Conservation (phyloP, 1,140 invertebrate genomes). For the Copidosoma floridanum region DNA sequence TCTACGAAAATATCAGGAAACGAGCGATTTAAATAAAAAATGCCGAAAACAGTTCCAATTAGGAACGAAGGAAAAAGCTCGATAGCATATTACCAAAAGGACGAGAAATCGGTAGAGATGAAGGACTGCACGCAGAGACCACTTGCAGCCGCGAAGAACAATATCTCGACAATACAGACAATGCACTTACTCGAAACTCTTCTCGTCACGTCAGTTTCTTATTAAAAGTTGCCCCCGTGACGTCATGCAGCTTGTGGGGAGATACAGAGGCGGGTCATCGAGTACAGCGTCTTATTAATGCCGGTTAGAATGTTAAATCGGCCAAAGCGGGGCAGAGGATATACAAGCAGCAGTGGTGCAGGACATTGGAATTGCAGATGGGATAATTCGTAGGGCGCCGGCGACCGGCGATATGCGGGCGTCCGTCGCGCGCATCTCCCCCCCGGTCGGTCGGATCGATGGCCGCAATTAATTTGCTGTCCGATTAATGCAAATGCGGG, state of each 20-base stretch:
- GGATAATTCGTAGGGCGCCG: background rate
- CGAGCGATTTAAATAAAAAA: no score
- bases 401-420: background rate
- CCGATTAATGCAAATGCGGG: constrained; percentile 4
- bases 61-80: no score
- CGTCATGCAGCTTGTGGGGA: no score
- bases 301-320: background rate
- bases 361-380: constrained; percentile 9
- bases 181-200: no score
- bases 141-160: no score
- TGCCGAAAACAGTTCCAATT: no score
- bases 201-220: background rate
- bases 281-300: no score
- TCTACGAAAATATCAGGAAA: no score
- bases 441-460: constrained; percentile 10
- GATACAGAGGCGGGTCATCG: background rate
- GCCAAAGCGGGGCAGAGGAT: background rate
- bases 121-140: no score
- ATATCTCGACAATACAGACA: no score
- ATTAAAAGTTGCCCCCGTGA: background rate
- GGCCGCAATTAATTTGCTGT: constrained; percentile 13
- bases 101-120: no score
- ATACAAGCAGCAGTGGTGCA: background rate
- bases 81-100: no score
- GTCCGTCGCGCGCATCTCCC: background rate